Conservation (phyloP, 2,113 vertebrate genomes). For the Tychaedon coryphoeus region DNA sequence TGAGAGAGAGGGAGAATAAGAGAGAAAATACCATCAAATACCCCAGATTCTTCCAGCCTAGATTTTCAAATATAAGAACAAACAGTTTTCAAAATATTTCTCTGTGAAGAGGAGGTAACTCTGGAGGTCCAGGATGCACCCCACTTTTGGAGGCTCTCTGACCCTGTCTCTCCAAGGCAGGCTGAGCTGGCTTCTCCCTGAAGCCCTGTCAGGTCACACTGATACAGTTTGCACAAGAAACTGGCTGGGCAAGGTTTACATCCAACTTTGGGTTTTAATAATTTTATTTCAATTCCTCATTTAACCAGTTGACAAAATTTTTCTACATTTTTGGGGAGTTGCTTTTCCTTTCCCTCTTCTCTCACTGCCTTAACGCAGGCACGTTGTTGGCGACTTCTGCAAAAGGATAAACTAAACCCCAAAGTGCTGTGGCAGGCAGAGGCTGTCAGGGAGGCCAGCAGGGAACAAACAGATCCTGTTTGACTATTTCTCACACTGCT, state of each 20-base stretch:
- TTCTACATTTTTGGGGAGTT: background rate
- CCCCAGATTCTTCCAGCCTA: background rate
- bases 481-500: background rate
- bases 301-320: background rate
- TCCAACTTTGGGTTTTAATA: background rate
- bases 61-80: background rate
- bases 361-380: background rate
- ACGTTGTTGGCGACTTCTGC: accelerated
- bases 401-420: background rate
- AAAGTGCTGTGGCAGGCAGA: background rate
- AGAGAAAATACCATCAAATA: background rate
- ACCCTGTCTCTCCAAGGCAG: background rate
- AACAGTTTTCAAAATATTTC: background rate
- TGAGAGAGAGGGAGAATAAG: background rate
- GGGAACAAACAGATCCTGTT: background rate
- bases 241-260: background rate
- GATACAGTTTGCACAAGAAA: background rate
- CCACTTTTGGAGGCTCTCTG: background rate
- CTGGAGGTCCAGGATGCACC: background rate
- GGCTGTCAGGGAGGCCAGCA: background rate
- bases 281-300: background rate
- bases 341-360: background rate
- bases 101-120: background rate
- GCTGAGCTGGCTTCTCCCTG: background rate
- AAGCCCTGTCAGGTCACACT: background rate